phyloP scores from a whole-genome alignment of 2,888 invertebrate genomes.

The Priocnemis perturbator region DNA sequence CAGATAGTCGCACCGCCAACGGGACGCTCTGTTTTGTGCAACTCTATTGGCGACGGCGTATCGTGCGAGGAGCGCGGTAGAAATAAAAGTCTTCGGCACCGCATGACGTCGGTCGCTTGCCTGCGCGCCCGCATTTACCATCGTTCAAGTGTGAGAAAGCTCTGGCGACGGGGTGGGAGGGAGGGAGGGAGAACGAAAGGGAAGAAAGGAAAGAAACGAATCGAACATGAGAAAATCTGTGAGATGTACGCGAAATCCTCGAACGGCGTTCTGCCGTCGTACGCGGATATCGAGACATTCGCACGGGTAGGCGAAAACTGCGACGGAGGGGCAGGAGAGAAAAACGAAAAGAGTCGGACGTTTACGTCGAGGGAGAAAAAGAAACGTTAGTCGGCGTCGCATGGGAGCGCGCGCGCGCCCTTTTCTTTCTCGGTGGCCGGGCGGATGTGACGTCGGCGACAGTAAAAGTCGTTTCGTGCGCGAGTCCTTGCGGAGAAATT shows the following conservation, averaged over 20 bases:
- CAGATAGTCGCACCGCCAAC: conserved; percentile 34
- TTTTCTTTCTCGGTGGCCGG: conserved; percentile 17
- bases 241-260: not conserved
- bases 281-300: conserved; percentile 8
- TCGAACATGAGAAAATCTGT: too few relatives aligned
- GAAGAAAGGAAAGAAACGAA: conserved; percentile 49
- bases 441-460: conserved; percentile 1
- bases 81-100: conserved; percentile 49
- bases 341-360: conserved; percentile 42
- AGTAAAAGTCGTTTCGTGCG: conserved; percentile 11
- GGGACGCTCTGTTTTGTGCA: conserved; percentile 38
- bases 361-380: conserved; percentile 52
- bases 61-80: conserved; percentile 36
- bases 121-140: conserved; percentile 38
- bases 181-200: conserved; percentile 26
- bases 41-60: conserved; percentile 11
- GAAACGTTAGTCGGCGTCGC: conserved; percentile 22
- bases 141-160: conserved; percentile 29
- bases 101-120: conserved; percentile 44
- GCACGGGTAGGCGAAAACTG: not conserved
- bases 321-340: conserved; percentile 15
- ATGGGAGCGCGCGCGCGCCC: conserved; percentile 42
- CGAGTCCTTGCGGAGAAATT: conserved; percentile 34
- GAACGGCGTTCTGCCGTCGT: not conserved
- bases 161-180: not conserved